phyloP scores from a whole-genome alignment of 2,113 vertebrate genomes.

The Hassar affinis region DNA sequence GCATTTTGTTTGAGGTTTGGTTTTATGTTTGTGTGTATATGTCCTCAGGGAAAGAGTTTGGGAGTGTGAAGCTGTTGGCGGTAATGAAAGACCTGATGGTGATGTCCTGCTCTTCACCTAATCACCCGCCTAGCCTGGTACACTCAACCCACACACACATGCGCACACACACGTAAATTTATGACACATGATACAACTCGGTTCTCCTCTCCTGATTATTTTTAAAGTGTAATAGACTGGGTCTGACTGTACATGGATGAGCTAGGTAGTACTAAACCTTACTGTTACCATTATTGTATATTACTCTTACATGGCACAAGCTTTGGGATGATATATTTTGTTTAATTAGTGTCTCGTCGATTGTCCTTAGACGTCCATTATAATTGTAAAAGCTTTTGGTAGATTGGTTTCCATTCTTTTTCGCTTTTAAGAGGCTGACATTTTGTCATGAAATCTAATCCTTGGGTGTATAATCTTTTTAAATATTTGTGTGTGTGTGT shows the following conservation, averaged over 20 bases:
- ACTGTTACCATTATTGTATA: background rate
- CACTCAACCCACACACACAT: conserved; percentile 16
- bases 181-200: background rate
- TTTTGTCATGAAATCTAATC: background rate
- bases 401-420: background rate
- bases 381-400: background rate
- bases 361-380: background rate
- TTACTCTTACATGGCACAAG: background rate
- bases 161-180: background rate
- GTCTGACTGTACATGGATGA: background rate
- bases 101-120: conserved; percentile 75
- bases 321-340: background rate
- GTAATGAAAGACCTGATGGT: conserved; percentile 75
- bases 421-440: background rate
- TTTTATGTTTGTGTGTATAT: conserved; percentile 3
- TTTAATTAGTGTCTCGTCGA: background rate
- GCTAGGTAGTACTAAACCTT: background rate
- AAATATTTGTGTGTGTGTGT: too few species aligned
- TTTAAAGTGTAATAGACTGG: background rate
- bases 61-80: conserved; percentile 73
- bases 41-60: conserved; percentile 55
- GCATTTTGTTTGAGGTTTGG: background rate
- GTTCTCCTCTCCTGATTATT: too few species aligned
- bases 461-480: background rate
- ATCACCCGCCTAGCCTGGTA: conserved; percentile 60